Evolutionary conservation across 2,113 vertebrate genomes (phyloP).

Genomic region (Pterocles gutturalis): DNA sequence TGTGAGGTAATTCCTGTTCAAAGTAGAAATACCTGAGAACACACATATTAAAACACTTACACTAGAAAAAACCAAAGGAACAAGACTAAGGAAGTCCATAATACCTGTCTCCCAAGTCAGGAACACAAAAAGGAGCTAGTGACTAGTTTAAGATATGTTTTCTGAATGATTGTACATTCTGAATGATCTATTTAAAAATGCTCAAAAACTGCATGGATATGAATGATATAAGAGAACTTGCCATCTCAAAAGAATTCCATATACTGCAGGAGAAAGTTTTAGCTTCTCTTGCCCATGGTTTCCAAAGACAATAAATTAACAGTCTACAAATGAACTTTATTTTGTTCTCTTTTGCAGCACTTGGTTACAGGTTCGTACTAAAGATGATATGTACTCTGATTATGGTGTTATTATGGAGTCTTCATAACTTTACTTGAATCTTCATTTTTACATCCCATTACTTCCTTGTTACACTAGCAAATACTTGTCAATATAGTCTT

Average conservation of each 20-base stretch:
- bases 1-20: no score
- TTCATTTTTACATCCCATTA: background rate
- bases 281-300: background rate
- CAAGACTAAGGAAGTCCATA: no score
- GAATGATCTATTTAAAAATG: background rate
- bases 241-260: background rate
- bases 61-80: no score
- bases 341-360: background rate
- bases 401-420: background rate
- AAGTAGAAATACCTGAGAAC: no score
- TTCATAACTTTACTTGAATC: background rate
- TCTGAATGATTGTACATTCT: background rate
- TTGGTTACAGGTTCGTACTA: background rate
- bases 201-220: background rate
- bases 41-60: no score
- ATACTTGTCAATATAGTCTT: background rate
- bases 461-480: background rate
- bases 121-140: no score
- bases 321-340: background rate
- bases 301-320: background rate
- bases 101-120: no score
- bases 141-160: background rate
- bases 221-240: background rate
- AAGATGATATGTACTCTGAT: background rate
- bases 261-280: background rate